A percentile compares a stretch with the other conserved stretches of the same genome.
Conservation (phyloP, 2,888 invertebrate species). For the Euzophera pinguis region DNA sequence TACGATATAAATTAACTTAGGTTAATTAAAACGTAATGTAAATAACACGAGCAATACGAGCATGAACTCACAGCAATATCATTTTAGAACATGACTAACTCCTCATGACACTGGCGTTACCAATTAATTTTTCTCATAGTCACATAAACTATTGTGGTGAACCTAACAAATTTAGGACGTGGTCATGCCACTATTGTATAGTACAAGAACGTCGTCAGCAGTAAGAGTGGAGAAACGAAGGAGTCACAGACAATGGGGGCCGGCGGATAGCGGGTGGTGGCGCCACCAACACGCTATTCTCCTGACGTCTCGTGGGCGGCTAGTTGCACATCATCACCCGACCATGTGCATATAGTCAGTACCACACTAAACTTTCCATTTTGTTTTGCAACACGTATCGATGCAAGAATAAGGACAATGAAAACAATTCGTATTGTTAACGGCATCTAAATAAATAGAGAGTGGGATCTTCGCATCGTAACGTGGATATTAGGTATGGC, state of each 20-base stretch:
- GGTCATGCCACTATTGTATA: no score
- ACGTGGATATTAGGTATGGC: conserved; percentile 42
- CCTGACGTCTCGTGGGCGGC: conserved; percentile 56
- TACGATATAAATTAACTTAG: background rate
- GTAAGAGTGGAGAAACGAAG: background rate
- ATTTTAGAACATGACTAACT: no score
- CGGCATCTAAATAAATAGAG: conserved; percentile 72
- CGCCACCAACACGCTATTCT: conserved; percentile 64
- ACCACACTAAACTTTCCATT: conserved; percentile 65
- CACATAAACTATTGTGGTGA: no score
- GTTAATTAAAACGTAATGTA: background rate
- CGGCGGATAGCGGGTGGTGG: conserved; percentile 19
- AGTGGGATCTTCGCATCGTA: conserved; percentile 43
- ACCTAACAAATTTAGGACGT: no score
- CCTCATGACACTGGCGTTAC: no score
- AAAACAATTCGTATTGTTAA: conserved; percentile 61
- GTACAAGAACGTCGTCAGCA: no score
- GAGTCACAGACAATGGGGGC: conserved; percentile 22
- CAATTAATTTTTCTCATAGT: no score
- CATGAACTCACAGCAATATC: no score
- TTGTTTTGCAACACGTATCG: conserved; percentile 62
- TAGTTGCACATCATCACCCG: conserved; percentile 68
- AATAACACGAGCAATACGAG: background rate
- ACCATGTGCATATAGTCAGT: conserved; percentile 55
- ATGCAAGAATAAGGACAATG: conserved; percentile 59